Base-by-base conservation (phyloP, 2,888 invertebrate genomes). In the Liodrosophila aerea region DNA sequence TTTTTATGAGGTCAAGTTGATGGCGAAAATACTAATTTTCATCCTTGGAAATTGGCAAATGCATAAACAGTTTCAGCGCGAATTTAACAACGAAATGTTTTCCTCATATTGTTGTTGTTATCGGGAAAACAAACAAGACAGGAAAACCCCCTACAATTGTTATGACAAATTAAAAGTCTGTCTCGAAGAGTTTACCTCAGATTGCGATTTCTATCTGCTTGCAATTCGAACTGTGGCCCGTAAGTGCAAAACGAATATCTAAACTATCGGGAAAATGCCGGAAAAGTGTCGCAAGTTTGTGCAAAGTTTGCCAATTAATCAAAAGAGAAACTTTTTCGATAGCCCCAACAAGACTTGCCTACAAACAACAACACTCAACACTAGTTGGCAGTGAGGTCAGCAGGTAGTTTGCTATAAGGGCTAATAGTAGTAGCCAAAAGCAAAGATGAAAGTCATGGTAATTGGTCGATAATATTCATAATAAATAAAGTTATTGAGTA, bases 1-100 rank as follows among this genome's bases (percentile, higher is more conserved):
- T 84, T 74, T 83, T 69, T 69, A 64, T 72, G 80, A 73, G 85
- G 81, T 82, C 87, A 86, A 86, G 86, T 87, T 85, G 82, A 87
- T 67, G 53, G 31, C 57, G 40, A 36, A 56, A 54, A 59, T 56
- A 22, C 22, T 22, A 34, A 64, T 40, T 60, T 49, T 53, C 34
- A 33, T 45, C 39, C 9, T 39, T 34, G 22, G 29, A 46, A 65
- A 62, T 34, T 56, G 43, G 29, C 33, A 58, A 64, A 75, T 53
- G 37, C 30, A 50, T 18, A 63, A 78, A 68, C 84, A 82, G 86
- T 82, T 80, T 74, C 47, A 33, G 60, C 49, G 64, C 74, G 72
- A 69, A 61, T 80, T 70, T 61, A 16, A 66, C 45, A 66, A 34
- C 46, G 76, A 68, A 72, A 66, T 73, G 68, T 64, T 63, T 74